These are phyloP conservation scores for Odontamblyopus lacepedii DNA, from an alignment of 2,797 vertebrate species.

Conservation along the genomic window DNA sequence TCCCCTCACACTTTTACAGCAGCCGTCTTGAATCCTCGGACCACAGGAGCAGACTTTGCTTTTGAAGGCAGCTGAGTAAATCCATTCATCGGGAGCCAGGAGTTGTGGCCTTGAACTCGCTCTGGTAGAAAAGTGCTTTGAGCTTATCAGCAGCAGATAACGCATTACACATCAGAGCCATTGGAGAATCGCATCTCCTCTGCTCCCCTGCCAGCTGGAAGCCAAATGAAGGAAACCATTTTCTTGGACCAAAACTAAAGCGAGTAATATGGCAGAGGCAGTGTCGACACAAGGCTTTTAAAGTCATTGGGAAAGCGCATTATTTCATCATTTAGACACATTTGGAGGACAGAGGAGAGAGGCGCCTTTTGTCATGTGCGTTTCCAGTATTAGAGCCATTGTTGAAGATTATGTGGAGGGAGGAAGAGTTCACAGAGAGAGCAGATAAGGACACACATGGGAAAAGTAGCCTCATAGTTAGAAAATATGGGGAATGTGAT, in stretches of 20 bases:
- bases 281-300: neutral
- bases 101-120: constrained; percentile 42
- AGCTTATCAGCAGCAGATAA: constrained; percentile 52
- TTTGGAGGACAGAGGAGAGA: neutral
- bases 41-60: constrained; percentile 31
- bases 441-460: neutral
- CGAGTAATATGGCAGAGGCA: constrained; percentile 30
- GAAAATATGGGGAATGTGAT: neutral
- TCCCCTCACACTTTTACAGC: neutral
- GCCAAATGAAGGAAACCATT: constrained; percentile 44
- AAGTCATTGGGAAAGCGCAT: neutral
- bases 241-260: constrained; percentile 16
- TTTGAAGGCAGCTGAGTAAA: constrained; percentile 28
- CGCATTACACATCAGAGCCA: constrained; percentile 48
- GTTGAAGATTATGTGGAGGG: neutral
- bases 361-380: neutral
- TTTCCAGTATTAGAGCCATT: neutral
- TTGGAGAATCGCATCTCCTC: constrained; percentile 60
- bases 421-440: neutral
- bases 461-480: neutral
- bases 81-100: constrained; percentile 51
- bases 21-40: constrained; percentile 39
- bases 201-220: constrained; percentile 52
- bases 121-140: constrained; percentile 45
- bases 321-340: constrained; percentile 7